These are phyloP conservation scores for Pachydiplax longipennis DNA, from an alignment of 2,888 invertebrate genomes.

Conservation along the genomic window DNA sequence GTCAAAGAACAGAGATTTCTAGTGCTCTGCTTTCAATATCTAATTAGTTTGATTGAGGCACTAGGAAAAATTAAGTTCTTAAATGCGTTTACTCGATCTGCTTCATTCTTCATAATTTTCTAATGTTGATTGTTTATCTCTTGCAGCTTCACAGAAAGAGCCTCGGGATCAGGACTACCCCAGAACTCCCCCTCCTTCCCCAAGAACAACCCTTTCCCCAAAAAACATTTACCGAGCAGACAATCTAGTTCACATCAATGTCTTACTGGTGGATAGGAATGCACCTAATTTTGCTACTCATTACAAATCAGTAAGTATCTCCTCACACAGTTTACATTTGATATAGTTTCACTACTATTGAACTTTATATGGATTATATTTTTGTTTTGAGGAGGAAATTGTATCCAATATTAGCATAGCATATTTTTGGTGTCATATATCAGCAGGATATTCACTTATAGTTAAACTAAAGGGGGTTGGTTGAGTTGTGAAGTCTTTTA, in stretches of 20 bases:
- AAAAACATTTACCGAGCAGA: constrained; percentile 59
- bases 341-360: background rate
- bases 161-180: constrained; percentile 55
- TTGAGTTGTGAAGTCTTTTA: too few relatives aligned
- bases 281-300: constrained; percentile 71
- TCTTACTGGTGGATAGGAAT: constrained; percentile 69
- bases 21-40: too few relatives aligned
- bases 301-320: constrained; percentile 65
- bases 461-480: too few relatives aligned
- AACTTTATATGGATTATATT: too few relatives aligned
- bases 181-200: constrained; percentile 73
- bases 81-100: background rate
- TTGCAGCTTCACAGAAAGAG: constrained; percentile 27
- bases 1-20: too few relatives aligned
- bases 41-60: too few relatives aligned
- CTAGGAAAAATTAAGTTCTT: too few relatives aligned
- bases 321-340: constrained; percentile 2
- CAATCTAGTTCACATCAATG: constrained; percentile 77
- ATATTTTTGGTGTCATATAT: too few relatives aligned
- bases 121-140: background rate
- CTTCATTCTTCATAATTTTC: background rate
- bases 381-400: too few relatives aligned
- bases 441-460: too few relatives aligned
- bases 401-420: too few relatives aligned
- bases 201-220: constrained; percentile 60